Conservation (phyloP, 2,113 vertebrate genomes). For the Casuarius casuarius region DNA sequence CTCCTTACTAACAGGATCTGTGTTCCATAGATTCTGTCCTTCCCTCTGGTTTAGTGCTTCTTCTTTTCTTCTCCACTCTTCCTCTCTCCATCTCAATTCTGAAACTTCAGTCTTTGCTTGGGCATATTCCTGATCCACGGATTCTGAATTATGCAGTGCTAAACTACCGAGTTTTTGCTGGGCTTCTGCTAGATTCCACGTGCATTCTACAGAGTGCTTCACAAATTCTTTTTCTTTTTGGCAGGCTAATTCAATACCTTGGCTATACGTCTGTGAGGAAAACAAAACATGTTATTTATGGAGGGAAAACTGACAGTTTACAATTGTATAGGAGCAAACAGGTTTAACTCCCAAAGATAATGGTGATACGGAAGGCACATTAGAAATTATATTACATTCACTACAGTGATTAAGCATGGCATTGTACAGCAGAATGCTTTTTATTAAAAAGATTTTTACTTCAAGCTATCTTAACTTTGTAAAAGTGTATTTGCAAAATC, state of each 20-base stretch:
- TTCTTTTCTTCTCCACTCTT: slow-evolving; percentile 96
- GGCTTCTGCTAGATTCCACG: slow-evolving; percentile 95
- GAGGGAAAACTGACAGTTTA: not conserved
- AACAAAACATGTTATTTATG: slow-evolving; percentile 19
- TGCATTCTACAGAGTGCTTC: slow-evolving; percentile 90
- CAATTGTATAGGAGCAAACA: not conserved
- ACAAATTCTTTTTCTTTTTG: slow-evolving; percentile 89
- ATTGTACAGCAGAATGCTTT: not conserved
- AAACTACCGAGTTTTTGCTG: slow-evolving; percentile 92
- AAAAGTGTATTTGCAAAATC: not conserved
- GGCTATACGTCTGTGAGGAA: slow-evolving; percentile 73
- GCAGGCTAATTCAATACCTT: slow-evolving; percentile 87
- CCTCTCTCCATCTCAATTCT: slow-evolving; percentile 87
- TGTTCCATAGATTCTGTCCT: slow-evolving; percentile 82
- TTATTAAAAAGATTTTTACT: not conserved
- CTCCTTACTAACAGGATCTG: slow-evolving; percentile 85
- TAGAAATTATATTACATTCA: not conserved
- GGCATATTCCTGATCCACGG: slow-evolving; percentile 90
- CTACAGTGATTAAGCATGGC: not conserved
- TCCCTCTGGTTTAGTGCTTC: slow-evolving; percentile 85
- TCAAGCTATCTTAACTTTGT: not conserved
- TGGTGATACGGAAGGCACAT: not conserved
- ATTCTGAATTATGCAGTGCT: slow-evolving; percentile 93
- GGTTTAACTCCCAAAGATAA: not conserved
- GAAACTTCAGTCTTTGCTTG: slow-evolving; percentile 82